These are phyloP conservation scores for Climacteris rufus DNA, from an alignment of 2,113 vertebrate genomes.

Conservation along the genomic window DNA sequence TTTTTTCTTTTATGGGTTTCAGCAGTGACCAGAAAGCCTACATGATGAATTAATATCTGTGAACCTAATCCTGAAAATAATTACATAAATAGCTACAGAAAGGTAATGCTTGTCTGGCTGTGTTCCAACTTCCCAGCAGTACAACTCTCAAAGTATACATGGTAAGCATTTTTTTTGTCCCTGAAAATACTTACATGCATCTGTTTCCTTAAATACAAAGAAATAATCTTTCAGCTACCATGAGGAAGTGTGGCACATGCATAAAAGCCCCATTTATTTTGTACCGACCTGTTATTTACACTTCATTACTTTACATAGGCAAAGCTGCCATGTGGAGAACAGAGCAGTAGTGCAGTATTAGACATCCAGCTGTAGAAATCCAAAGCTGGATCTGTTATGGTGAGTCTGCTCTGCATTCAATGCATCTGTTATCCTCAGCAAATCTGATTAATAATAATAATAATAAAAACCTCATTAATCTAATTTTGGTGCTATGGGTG, in stretches of 20 bases:
- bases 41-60: neutral
- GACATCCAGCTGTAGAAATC: neutral
- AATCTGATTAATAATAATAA: neutral
- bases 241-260: neutral
- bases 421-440: neutral
- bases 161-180: neutral
- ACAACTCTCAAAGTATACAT: neutral
- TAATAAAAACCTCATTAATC: neutral
- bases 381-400: neutral
- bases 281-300: neutral
- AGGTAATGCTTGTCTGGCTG: neutral
- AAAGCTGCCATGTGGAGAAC: neutral
- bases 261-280: neutral
- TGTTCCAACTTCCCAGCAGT: neutral
- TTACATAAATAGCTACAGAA: neutral
- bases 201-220: neutral
- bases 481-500: neutral
- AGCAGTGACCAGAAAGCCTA: neutral
- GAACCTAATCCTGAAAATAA: slow-evolving; percentile 1
- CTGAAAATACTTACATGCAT: neutral
- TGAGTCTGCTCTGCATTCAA: neutral
- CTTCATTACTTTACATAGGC: neutral
- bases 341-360: neutral
- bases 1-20: neutral
- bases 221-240: neutral